A percentile compares a stretch with the other conserved stretches of the same genome.
Evolutionary conservation across 1,140 invertebrate genomes (phyloP).

Genomic region (Gryon sp.): DNA sequence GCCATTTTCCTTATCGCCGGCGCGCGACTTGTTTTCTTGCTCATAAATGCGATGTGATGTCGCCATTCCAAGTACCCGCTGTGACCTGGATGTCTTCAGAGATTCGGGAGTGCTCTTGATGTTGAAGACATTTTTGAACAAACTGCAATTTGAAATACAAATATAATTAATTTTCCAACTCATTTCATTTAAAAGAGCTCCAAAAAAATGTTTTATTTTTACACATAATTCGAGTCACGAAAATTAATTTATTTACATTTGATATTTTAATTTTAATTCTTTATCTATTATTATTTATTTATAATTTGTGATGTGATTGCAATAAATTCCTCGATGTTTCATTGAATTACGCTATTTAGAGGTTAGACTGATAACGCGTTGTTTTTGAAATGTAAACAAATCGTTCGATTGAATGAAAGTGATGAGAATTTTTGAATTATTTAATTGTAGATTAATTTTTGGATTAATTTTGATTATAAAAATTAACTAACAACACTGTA

Average conservation of each 20-base stretch:
- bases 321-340: too few relatives aligned
- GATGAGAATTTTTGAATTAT: too few relatives aligned
- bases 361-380: too few relatives aligned
- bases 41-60: constrained; percentile 55
- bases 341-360: too few relatives aligned
- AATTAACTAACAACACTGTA: neutral
- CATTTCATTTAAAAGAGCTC: neutral
- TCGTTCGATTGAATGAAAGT: too few relatives aligned
- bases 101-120: constrained; percentile 71
- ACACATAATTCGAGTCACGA: too few relatives aligned
- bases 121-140: constrained; percentile 76
- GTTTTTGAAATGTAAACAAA: too few relatives aligned
- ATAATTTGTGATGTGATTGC: too few relatives aligned
- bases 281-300: too few relatives aligned
- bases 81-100: constrained; percentile 59
- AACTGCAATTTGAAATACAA: constrained; percentile 64
- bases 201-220: neutral
- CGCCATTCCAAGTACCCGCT: constrained; percentile 68
- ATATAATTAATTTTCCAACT: neutral
- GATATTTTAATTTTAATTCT: too few relatives aligned
- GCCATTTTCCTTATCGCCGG: constrained; percentile 69
- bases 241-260: too few relatives aligned
- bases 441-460: too few relatives aligned
- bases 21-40: constrained; percentile 55
- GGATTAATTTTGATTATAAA: neutral